These are phyloP conservation scores for Gadopsis marmoratus DNA, from an alignment of 2,797 vertebrate genomes.

Conservation along the genomic window DNA sequence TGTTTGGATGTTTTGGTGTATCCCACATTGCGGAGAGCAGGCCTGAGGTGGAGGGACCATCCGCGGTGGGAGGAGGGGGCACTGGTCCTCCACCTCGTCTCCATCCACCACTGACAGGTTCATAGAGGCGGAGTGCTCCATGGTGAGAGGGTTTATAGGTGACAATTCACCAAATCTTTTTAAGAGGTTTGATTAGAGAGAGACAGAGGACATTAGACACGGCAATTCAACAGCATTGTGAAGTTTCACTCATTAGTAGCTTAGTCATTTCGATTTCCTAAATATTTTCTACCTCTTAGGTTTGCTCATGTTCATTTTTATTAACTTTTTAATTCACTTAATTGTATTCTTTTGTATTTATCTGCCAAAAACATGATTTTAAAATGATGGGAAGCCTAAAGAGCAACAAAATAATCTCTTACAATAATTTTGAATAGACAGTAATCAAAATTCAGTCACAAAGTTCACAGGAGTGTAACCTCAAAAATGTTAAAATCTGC, in stretches of 20 bases:
- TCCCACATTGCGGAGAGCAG: constrained; percentile 73
- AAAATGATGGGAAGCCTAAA: background rate
- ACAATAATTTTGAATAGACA: background rate
- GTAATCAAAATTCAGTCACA: background rate
- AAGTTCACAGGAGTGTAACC: background rate
- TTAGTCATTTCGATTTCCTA: constrained; percentile 5
- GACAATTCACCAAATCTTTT: constrained; percentile 33
- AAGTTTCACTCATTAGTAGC: constrained; percentile 5
- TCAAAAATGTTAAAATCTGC: background rate
- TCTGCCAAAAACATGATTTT: background rate
- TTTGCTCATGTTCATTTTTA: background rate
- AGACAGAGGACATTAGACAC: constrained; percentile 22
- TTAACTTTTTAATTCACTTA: background rate
- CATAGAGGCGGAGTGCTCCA: constrained; percentile 78
- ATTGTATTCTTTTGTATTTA: constrained; percentile 8
- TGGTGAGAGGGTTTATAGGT: constrained; percentile 34
- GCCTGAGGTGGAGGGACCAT: constrained; percentile 62
- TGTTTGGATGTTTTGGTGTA: constrained; percentile 68
- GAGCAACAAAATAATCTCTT: background rate
- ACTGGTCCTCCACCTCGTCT: constrained; percentile 74
- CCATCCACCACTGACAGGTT: constrained; percentile 72
- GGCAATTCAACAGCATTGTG: background rate
- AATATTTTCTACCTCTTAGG: background rate
- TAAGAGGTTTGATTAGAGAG: constrained; percentile 10
- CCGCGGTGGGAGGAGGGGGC: constrained; percentile 70